phyloP scores from a whole-genome alignment of 2,888 invertebrate genomes.

The Oxycera nigricornis region DNA sequence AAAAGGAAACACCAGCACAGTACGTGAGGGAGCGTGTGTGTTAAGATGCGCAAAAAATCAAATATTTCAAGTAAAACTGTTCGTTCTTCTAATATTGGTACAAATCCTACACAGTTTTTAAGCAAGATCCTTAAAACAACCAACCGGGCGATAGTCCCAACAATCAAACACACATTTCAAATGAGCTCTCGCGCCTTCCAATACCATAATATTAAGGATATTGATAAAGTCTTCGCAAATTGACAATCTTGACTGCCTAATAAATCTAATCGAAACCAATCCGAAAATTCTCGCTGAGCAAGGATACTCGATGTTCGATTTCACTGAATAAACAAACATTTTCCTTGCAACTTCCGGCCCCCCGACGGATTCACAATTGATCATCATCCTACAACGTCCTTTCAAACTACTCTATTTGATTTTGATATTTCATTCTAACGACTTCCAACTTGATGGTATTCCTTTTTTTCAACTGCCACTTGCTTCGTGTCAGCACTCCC shows the following conservation, averaged over 20 bases:
- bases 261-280: slow-evolving; percentile 32
- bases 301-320: slow-evolving; percentile 11
- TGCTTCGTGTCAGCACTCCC: not conserved
- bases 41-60: too few species aligned
- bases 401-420: not conserved
- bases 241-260: slow-evolving; percentile 7
- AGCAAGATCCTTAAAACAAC: too few species aligned
- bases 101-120: too few species aligned
- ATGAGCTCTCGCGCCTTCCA: not conserved
- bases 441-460: not conserved
- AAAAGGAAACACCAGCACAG: too few species aligned
- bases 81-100: too few species aligned
- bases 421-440: slow-evolving; percentile 19
- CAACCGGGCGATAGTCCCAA: too few species aligned
- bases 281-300: not conserved
- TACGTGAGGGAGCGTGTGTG: too few species aligned
- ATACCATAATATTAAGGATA: not conserved
- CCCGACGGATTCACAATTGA: not conserved
- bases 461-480: not conserved
- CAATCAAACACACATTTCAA: too few species aligned
- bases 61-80: too few species aligned
- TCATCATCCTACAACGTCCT: not conserved
- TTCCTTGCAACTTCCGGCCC: slow-evolving; percentile 3
- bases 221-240: slow-evolving; percentile 18
- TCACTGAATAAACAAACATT: slow-evolving; percentile 36